Evolutionary conservation across 2,797 vertebrate species (phyloP).

Genomic region (Falco rusticolus): DNA sequence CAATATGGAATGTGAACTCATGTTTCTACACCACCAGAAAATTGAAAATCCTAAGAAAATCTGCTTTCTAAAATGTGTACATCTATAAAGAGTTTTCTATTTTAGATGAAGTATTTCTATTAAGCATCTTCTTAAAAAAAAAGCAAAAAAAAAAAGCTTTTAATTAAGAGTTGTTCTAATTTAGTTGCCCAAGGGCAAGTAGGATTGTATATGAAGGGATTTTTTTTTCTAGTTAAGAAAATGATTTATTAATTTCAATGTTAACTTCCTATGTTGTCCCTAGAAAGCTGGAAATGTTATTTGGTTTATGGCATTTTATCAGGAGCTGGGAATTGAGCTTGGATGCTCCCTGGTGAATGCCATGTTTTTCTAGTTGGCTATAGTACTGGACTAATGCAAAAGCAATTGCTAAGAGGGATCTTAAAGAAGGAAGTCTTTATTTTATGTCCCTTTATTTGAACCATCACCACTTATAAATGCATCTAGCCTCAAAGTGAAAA

Average conservation of each 20-base stretch:
- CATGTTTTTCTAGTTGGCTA: background rate
- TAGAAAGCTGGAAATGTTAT: background rate
- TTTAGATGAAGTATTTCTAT: background rate
- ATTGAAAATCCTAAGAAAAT: background rate
- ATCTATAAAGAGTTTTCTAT: background rate
- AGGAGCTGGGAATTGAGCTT: background rate
- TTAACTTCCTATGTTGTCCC: background rate
- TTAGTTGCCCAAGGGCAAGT: background rate
- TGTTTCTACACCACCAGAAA: background rate
- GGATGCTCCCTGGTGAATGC: background rate
- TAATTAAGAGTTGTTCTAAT: background rate
- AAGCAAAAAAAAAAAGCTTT: background rate
- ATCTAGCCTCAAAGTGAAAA: background rate
- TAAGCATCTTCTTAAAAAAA: background rate
- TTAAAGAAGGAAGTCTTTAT: background rate
- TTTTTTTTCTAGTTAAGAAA: background rate
- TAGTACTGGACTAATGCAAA: background rate
- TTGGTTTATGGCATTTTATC: background rate
- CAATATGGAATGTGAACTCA: background rate
- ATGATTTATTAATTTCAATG: slow-evolving; percentile 6
- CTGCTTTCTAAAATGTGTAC: background rate
- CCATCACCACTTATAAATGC: background rate
- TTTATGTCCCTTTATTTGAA: background rate
- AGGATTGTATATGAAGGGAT: background rate
- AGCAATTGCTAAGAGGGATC: background rate